These are phyloP conservation scores for Tridacna gigas DNA, from an alignment of 2,888 invertebrate genomes.

Conservation along the genomic window DNA sequence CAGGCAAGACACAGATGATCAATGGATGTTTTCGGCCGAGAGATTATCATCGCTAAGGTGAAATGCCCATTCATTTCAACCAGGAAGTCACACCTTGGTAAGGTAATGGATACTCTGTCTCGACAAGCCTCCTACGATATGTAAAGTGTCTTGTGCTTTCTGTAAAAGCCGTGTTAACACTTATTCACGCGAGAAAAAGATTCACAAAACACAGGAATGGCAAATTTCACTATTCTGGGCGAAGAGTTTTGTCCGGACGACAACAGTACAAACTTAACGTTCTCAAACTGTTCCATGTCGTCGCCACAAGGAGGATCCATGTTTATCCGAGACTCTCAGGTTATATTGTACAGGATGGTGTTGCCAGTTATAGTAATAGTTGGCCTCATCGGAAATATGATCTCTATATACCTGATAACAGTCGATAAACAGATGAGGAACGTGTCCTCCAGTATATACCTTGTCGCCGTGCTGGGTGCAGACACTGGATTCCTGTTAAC, in stretches of 20 bases:
- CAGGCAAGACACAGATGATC: too few relatives aligned
- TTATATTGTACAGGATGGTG: slow-evolving; percentile 60
- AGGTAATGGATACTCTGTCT: too few relatives aligned
- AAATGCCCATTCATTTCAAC: too few relatives aligned
- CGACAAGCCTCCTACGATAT: too few relatives aligned
- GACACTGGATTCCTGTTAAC: slow-evolving; percentile 69
- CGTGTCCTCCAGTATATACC: slow-evolving; percentile 70
- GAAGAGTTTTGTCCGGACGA: background rate
- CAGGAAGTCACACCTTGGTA: too few relatives aligned
- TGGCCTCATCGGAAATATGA: slow-evolving; percentile 70
- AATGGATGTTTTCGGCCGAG: too few relatives aligned
- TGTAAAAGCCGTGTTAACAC: background rate
- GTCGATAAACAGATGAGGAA: slow-evolving; percentile 64
- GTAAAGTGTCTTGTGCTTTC: too few relatives aligned
- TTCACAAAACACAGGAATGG: background rate
- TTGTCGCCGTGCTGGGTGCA: slow-evolving; percentile 63
- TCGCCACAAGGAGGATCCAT: background rate
- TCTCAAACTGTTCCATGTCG: slow-evolving; percentile 4
- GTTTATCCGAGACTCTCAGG: slow-evolving; percentile 25
- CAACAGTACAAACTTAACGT: background rate
- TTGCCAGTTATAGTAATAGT: slow-evolving; percentile 65
- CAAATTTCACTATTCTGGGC: background rate
- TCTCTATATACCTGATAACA: slow-evolving; percentile 67
- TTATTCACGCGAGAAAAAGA: background rate
- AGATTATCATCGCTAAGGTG: too few relatives aligned